Conservation (phyloP, 2,113 vertebrate genomes). For the Ptilonorhynchus violaceus region DNA sequence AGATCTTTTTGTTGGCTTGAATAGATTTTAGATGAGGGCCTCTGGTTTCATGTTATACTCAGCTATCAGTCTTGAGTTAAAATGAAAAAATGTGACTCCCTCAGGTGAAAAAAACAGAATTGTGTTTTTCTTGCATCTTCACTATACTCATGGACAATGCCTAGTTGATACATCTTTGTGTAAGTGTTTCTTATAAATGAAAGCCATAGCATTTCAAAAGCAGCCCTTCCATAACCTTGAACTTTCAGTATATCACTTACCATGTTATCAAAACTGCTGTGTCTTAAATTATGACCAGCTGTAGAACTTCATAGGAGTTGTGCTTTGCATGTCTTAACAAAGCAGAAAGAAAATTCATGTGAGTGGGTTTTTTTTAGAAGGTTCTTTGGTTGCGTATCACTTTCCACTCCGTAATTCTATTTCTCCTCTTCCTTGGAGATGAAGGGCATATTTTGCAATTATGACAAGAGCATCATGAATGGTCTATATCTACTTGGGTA, state of each 20-base stretch:
- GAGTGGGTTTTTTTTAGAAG: background rate
- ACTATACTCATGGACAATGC: background rate
- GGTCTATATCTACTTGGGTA: background rate
- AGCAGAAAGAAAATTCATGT: background rate
- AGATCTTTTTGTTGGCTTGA: background rate
- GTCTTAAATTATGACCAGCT: background rate
- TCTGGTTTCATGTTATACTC: constrained; percentile 28
- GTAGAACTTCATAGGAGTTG: background rate
- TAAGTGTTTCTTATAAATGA: background rate
- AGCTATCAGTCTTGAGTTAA: constrained; percentile 54
- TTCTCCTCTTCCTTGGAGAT: background rate
- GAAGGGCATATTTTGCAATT: background rate
- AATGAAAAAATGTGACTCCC: background rate
- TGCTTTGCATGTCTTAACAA: background rate
- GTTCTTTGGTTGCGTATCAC: background rate
- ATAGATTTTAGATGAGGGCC: background rate
- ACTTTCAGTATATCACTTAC: background rate
- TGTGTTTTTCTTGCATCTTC: background rate
- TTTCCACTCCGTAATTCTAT: background rate
- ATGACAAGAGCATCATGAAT: background rate
- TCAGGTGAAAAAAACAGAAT: background rate
- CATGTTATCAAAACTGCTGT: background rate
- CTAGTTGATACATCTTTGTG: background rate
- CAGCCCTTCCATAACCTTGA: background rate
- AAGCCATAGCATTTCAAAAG: background rate